Evolutionary conservation across 2,113 vertebrate genomes (phyloP), one percentile per base, ranked within the genome.

Genomic region (Chaetorhynchus papuensis): DNA sequence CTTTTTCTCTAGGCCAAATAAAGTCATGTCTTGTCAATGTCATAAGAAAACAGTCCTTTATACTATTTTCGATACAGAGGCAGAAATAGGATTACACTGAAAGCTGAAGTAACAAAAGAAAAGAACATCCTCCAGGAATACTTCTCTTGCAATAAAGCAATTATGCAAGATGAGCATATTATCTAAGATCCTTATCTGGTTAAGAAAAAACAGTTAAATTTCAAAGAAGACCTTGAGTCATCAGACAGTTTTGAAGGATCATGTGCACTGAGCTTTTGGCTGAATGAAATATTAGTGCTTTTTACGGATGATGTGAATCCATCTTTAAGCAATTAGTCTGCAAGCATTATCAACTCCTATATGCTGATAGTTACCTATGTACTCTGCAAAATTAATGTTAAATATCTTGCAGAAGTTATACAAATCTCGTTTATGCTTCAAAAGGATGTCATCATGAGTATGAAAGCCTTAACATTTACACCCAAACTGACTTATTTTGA

Each of bases 111-210:
- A 83, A 93, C 39, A 91, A 78, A 80, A 89, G 74, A 52, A 87
- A 96, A 42, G 16, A 64, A 69, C 35, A 82, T 63, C 56, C 66
- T 91, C n/a, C 69, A 76, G 74, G 76, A 77, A 42, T 21, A 61
- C 8, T 65, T 88, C 90, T 79, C 76, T 84, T 92, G 39, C 77
- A 91, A 53, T 24, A 94, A 84, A 92, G 80, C 50, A 96, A 91
- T 71, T 91, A 71, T 42, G 49, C 56, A 96, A 84, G 53, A 78
- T 56, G 88, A 93, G 80, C 30, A 15, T 45, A 83, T 86, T 87
- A 70, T 53, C 74, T 83, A 64, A 83, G 47, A 90, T 75, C 16
- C 49, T 78, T 71, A 92, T 82, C 84, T 90, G 59, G 39, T 89
- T 90, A 88, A 82, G 44, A 66, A 59, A 61, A 92, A 90, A 94